A percentile compares a stretch with the other conserved stretches of the same genome.
These are phyloP conservation scores for Schizaphis graminum DNA, from an alignment of 2,888 invertebrate genomes.

Conservation along the genomic window DNA sequence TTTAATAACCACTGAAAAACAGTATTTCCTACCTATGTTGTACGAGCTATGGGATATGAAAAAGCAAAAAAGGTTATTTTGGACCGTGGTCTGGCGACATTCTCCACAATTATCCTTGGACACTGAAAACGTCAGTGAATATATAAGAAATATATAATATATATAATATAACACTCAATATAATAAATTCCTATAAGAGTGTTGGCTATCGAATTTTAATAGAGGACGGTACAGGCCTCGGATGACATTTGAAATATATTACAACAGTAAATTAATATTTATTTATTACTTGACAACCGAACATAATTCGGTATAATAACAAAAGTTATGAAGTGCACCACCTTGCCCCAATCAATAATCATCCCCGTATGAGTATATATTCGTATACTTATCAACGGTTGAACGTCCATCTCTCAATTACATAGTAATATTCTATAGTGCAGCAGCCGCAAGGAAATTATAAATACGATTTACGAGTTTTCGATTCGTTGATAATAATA, in stretches of 20 bases:
- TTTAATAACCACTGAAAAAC: too few relatives aligned
- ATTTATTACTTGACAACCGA: constrained; percentile 19
- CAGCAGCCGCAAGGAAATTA: not conserved
- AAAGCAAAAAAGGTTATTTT: too few relatives aligned
- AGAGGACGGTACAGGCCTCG: not conserved
- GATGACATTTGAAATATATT: not conserved
- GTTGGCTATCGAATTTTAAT: not conserved
- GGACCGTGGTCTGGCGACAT: too few relatives aligned
- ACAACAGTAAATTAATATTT: not conserved
- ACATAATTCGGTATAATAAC: not conserved
- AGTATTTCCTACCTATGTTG: too few relatives aligned
- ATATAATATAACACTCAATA: too few relatives aligned
- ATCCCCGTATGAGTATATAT: not conserved
- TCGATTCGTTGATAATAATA: not conserved
- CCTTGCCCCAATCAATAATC: not conserved
- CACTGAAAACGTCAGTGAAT: not conserved
- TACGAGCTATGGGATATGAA: too few relatives aligned
- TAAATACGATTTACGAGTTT: not conserved
- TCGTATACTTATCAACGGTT: not conserved
- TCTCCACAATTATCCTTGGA: not conserved
- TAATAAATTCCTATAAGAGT: not conserved
- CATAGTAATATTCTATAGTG: not conserved
- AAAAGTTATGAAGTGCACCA: not conserved
- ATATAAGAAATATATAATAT: not conserved
- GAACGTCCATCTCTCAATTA: not conserved